Conservation (phyloP, 2,888 invertebrate species). For the Mimachlamys varia region DNA sequence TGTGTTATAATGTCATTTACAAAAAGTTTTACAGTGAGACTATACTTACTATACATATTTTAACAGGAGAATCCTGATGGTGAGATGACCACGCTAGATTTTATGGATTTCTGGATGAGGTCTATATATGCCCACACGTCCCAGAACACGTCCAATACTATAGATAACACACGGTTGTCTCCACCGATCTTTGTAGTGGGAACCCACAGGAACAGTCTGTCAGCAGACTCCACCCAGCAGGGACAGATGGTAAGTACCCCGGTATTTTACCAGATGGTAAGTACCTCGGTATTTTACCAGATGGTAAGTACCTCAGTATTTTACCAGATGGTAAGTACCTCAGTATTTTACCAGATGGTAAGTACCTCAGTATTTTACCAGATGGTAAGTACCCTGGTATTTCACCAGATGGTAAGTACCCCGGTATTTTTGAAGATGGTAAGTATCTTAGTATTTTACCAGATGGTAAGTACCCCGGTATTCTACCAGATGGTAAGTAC, state of each 20-base stretch:
- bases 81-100: conserved; percentile 73
- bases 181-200: conserved; percentile 81
- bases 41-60: background rate
- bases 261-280: conserved; percentile 52
- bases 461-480: conserved; percentile 58
- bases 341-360: conserved; percentile 63
- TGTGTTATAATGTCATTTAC: too few species aligned
- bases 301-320: conserved; percentile 56
- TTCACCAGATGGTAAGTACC: conserved; percentile 61
- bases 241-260: conserved; percentile 59
- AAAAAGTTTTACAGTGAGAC: background rate
- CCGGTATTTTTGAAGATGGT: too few species aligned
- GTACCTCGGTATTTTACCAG: conserved; percentile 47
- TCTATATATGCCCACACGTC: conserved; percentile 79
- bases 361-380: conserved; percentile 48
- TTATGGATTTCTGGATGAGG: conserved; percentile 79
- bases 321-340: conserved; percentile 60
- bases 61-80: conserved; percentile 38
- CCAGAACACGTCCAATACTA: conserved; percentile 65
- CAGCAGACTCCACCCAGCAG: conserved; percentile 66
- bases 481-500: conserved; percentile 62
- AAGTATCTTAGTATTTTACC: too few species aligned
- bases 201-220: conserved; percentile 78
- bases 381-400: conserved; percentile 57
- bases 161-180: conserved; percentile 72